A percentile compares a stretch with the other conserved stretches of the same genome.
These are phyloP conservation scores for Leptodactylus fallax DNA, from an alignment of 2,797 vertebrate genomes.

Conservation along the genomic window DNA sequence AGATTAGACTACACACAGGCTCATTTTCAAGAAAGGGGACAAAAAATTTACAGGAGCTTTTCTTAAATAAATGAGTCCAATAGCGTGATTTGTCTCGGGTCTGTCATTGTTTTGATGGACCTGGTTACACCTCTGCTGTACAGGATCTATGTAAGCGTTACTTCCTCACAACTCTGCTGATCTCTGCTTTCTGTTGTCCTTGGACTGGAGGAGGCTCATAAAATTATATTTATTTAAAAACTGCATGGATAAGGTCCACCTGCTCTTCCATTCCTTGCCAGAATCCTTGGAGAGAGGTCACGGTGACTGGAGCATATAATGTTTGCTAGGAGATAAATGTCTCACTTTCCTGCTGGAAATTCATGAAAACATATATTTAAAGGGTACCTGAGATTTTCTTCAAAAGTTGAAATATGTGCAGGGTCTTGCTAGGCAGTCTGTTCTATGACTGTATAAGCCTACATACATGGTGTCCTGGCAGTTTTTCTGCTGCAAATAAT, in stretches of 20 bases:
- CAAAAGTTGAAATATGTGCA: too few species aligned
- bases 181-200: neutral
- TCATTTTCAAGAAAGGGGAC: too few species aligned
- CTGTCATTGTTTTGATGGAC: neutral
- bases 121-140: neutral
- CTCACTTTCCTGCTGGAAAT: neutral
- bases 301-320: neutral
- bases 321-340: neutral
- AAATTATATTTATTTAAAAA: neutral
- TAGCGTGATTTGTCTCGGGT: too few species aligned
- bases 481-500: too few species aligned
- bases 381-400: neutral
- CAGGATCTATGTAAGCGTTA: neutral
- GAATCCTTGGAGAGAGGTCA: neutral
- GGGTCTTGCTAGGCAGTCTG: too few species aligned
- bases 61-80: too few species aligned
- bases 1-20: too few species aligned
- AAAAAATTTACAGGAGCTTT: too few species aligned
- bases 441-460: too few species aligned
- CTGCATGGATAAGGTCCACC: neutral
- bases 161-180: neutral
- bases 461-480: too few species aligned
- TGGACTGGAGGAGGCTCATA: neutral
- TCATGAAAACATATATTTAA: neutral
- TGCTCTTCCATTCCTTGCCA: neutral